Evolutionary conservation across 2,113 vertebrate species (phyloP), one percentile per base, ranked within the genome.

Genomic region (Colius striatus): DNA sequence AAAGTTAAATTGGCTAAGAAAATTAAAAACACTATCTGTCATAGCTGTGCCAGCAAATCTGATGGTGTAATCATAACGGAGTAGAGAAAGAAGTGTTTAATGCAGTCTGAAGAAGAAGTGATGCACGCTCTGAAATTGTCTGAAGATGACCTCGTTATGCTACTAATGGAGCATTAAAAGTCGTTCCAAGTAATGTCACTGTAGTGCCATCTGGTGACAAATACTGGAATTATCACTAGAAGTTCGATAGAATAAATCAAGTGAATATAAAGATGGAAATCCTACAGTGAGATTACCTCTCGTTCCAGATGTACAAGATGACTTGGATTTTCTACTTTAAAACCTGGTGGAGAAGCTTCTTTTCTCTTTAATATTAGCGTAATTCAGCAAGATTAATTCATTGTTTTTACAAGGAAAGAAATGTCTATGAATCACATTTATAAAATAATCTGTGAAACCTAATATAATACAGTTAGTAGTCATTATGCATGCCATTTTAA

Each of bases 141-240:
- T 10, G 50, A 50, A 17, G 8, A n/a, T 36, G 71, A 67, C 43
- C 55, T 51, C 83, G 8, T 19, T 30, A 9, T 13, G 60, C 45
- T 61, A 2, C 32, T 8, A 10, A 8, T 5, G 2, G 2, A 48
- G 17, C 3, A 9, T 2, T 5, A 26, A 19, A 32, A 38, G 23
- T 30, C 29, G 9, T n/a, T 71, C n/a, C 3, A 38, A 6, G 75
- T 10, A 6, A 0, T 51, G 77, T 81, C 80, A 4, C 72, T 87
- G 84, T 27, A 89, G 53, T 93, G 96, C 95, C 96, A 96, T 65
- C 96, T 94, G 93, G 83, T 95, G 96, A 65, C 73, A 61, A 58
- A 62, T 3, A 38, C 38, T 25, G 84, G 83, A 81, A 90, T 75
- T 72, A 58, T 6, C 70, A 21, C 61, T 32, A 67, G 57, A 63